Conservation (phyloP, 2,113 vertebrate genomes). For the Silurus asotus region DNA sequence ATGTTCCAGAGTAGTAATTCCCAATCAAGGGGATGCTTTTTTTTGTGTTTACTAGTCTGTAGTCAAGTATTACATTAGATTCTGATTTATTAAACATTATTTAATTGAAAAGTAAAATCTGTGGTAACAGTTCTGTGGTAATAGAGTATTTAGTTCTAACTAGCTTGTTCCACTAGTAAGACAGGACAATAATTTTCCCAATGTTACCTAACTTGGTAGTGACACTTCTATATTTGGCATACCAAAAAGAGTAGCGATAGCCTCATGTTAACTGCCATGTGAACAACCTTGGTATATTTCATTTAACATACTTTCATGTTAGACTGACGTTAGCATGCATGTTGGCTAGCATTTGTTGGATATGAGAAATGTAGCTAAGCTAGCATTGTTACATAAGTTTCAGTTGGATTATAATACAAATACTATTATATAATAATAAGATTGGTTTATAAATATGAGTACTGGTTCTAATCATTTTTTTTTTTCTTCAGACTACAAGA, state of each 20-base stretch:
- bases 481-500: slow-evolving; percentile 85
- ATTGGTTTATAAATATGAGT: not conserved
- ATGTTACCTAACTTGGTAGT: not conserved
- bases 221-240: not conserved
- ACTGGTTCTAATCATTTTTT: not conserved
- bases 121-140: not conserved
- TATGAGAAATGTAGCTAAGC: not conserved
- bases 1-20: not conserved
- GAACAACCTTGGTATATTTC: not conserved
- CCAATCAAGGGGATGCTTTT: not conserved
- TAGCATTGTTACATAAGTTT: not conserved
- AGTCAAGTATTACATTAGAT: not conserved
- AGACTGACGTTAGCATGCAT: not conserved
- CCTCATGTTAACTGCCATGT: not conserved
- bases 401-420: not conserved
- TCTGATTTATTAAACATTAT: not conserved
- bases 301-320: not conserved
- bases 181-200: not conserved
- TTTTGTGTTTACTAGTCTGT: not conserved
- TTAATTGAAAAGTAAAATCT: not conserved
- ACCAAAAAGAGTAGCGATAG: not conserved
- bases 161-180: not conserved
- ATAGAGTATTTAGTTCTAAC: not conserved
- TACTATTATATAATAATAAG: not conserved
- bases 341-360: not conserved